Base-by-base conservation (phyloP, 2,888 invertebrate species). In the Drosophila longiperda region DNA sequence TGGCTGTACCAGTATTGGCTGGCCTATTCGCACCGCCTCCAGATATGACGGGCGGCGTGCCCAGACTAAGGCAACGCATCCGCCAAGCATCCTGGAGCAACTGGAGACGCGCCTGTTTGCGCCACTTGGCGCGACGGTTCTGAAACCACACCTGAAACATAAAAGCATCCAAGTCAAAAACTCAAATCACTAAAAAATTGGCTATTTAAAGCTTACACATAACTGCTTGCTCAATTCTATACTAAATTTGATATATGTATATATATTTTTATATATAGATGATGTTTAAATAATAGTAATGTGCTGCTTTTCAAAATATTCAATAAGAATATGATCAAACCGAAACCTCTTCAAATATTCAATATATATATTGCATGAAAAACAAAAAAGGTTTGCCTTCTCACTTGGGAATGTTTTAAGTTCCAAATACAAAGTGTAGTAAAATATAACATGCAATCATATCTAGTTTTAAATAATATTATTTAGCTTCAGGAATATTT, bases 51-150 rank as follows among this genome's bases (percentile, higher is more conserved):
- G 95, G 95, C 2, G 95, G 95, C 0, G 95, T 94, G 7, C 95
- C 95, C 17, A 96, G 93, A 9, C 97, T 97, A 29, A 97, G 94
- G 91, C 97, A 97, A 73, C 97, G 95, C 97, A 98, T 97, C 82
- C 97, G 94, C 97, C 97, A 98, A 1, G 98, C 97, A 90, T 97
- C 98, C 91, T 98, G 97, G 26, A 98, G 94, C 60, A 98, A 94
- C 90, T 97, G 97, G 69, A 98, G 94, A 1, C 97, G 95, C 1
- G 97, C 97, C 90, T 97, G 97, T 91, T 98, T 98, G 23, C 98
- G 95, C 98, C 98, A 98, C 93, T 98, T 98, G 7, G 98, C 98
- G 60, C 98, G 94, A 49, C 98, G 94, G 92, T 98, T 98, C 94
- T 98, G 98, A 93, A 98, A 98, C 97, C 97, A 97, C 29, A 97